Conservation (phyloP, 2,888 invertebrate genomes). For the Netelia virgata region DNA sequence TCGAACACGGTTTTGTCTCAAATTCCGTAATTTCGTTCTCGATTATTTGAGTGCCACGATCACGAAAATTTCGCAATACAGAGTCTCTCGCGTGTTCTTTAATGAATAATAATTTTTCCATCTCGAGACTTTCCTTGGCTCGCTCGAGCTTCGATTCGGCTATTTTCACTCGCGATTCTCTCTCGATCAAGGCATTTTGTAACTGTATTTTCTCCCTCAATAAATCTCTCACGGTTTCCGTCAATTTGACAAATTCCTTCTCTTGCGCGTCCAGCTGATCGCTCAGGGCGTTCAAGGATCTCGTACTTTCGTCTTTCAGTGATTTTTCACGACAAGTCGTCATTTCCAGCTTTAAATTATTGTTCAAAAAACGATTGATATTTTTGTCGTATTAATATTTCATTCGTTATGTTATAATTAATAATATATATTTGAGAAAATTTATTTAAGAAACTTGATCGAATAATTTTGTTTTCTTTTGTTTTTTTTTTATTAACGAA, state of each 20-base stretch:
- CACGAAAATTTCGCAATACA: constrained; percentile 41
- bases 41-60: constrained; percentile 61
- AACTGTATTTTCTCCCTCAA: constrained; percentile 75
- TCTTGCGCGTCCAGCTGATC: constrained; percentile 76
- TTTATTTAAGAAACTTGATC: not conserved
- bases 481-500: not conserved
- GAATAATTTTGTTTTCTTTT: not conserved
- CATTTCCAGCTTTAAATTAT: constrained; percentile 39
- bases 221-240: constrained; percentile 74
- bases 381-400: not conserved
- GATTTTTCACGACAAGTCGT: constrained; percentile 38
- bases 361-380: not conserved
- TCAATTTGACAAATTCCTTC: constrained; percentile 75
- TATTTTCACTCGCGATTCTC: constrained; percentile 66
- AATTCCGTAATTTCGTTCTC: not conserved
- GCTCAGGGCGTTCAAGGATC: constrained; percentile 73
- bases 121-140: constrained; percentile 70
- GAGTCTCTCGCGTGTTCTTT: constrained; percentile 71
- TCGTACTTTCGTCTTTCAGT: constrained; percentile 69
- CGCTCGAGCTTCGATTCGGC: constrained; percentile 72
- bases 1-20: constrained; percentile 35
- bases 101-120: constrained; percentile 72
- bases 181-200: constrained; percentile 74
- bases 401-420: not conserved
- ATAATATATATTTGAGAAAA: not conserved